These are phyloP conservation scores for Villa cingulata DNA, from an alignment of 2,888 invertebrate species.

Conservation along the genomic window DNA sequence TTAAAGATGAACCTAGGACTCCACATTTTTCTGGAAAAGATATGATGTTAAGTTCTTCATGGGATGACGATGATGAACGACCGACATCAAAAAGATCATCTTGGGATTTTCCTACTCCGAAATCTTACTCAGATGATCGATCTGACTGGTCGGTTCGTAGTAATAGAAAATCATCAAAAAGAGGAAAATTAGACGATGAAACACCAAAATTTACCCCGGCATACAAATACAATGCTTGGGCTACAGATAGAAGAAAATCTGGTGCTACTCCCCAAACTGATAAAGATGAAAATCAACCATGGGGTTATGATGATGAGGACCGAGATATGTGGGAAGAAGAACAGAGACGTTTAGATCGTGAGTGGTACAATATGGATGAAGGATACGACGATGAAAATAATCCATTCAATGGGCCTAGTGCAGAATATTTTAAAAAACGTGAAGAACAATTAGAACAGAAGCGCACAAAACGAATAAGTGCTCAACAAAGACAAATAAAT, in stretches of 20 bases:
- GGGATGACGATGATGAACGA: slow-evolving; percentile 50
- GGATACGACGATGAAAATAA: slow-evolving; percentile 85
- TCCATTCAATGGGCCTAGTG: slow-evolving; percentile 78
- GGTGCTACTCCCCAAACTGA: slow-evolving; percentile 48
- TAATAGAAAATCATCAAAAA: slow-evolving; percentile 20
- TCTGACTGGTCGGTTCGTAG: slow-evolving; percentile 28
- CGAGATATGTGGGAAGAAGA: slow-evolving; percentile 81
- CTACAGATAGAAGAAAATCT: slow-evolving; percentile 48
- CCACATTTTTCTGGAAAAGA: slow-evolving; percentile 53
- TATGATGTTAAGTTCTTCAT: slow-evolving; percentile 41
- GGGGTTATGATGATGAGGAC: slow-evolving; percentile 55
- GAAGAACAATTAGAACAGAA: slow-evolving; percentile 85
- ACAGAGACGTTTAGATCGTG: slow-evolving; percentile 78
- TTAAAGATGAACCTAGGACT: slow-evolving; percentile 76
- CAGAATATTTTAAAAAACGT: slow-evolving; percentile 85
- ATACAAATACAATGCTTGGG: slow-evolving; percentile 67
- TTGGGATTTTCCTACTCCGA: slow-evolving; percentile 90
- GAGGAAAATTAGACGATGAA: slow-evolving; percentile 43
- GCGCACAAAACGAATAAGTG: slow-evolving; percentile 84
- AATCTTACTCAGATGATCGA: slow-evolving; percentile 37
- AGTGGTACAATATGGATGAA: slow-evolving; percentile 96
- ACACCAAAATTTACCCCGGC: slow-evolving; percentile 77
- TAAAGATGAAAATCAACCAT: slow-evolving; percentile 35
- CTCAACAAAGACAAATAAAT: slow-evolving; percentile 91
- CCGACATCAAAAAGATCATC: slow-evolving; percentile 54